phyloP scores from a whole-genome alignment of 2,113 vertebrate genomes.

The Haemorhous mexicanus region DNA sequence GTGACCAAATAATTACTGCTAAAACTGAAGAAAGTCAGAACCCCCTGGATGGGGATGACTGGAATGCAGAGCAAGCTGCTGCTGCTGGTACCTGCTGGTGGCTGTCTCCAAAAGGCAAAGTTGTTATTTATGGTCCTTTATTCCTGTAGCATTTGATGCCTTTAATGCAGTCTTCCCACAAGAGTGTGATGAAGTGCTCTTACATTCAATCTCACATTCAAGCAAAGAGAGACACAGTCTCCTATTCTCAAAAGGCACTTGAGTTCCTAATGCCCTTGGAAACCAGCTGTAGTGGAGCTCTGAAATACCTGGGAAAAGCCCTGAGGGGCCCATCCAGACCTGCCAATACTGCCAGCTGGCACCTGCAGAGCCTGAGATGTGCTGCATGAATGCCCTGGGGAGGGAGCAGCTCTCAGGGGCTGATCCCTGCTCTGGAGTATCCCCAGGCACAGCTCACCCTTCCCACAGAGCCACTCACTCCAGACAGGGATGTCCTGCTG shows the following conservation, averaged over 20 bases:
- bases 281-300: neutral
- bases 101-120: neutral
- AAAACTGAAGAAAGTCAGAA: neutral
- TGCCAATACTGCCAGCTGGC: fast-evolving
- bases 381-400: fast-evolving
- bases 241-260: neutral
- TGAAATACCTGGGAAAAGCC: neutral
- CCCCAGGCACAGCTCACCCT: neutral
- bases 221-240: neutral
- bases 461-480: neutral
- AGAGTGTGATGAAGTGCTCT: neutral
- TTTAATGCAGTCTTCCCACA: neutral
- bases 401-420: neutral
- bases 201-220: neutral
- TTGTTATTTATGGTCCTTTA: constrained; percentile 20
- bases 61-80: neutral
- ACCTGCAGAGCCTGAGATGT: neutral
- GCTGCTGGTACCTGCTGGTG: neutral
- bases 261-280: neutral
- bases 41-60: neutral
- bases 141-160: neutral
- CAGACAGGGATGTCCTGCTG: fast-evolving
- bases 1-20: neutral
- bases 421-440: fast-evolving
- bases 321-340: neutral